Conservation (phyloP, 2,113 vertebrate genomes). For the Ivindomyrus marchei region DNA sequence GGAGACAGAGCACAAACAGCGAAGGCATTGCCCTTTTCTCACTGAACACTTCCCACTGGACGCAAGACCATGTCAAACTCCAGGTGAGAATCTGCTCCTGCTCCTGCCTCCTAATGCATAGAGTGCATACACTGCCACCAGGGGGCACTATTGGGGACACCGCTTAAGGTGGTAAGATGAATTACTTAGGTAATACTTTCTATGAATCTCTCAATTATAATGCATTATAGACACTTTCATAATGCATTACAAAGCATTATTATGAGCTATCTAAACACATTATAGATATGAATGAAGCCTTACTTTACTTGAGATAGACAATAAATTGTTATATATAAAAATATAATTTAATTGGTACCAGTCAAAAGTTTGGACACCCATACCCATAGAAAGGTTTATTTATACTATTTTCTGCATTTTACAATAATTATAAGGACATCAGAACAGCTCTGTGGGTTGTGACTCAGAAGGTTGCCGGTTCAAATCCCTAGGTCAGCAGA, state of each 20-base stretch:
- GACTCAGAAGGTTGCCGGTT: too few relatives aligned
- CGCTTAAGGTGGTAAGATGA: not conserved
- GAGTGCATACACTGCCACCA: not conserved
- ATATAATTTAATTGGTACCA: not conserved
- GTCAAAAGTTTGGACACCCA: not conserved
- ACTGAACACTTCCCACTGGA: slow-evolving; percentile 48
- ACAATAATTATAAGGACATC: too few relatives aligned
- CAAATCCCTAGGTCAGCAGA: too few relatives aligned
- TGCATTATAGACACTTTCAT: not conserved
- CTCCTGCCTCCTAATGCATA: not conserved
- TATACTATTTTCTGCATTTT: not conserved
- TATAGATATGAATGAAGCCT: not conserved
- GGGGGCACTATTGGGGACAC: not conserved
- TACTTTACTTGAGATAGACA: not conserved
- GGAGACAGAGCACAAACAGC: slow-evolving; percentile 38
- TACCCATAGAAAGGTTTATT: not conserved
- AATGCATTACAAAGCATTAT: not conserved
- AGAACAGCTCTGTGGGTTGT: too few relatives aligned
- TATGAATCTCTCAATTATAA: not conserved
- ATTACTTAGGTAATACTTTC: not conserved
- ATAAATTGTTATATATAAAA: not conserved
- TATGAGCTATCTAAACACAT: not conserved
- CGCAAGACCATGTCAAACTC: not conserved
- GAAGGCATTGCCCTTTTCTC: slow-evolving; percentile 49
- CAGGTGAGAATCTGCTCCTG: slow-evolving; percentile 29